phyloP scores from a whole-genome alignment of 2,888 invertebrate species.

The Linnaemya vulpina region DNA sequence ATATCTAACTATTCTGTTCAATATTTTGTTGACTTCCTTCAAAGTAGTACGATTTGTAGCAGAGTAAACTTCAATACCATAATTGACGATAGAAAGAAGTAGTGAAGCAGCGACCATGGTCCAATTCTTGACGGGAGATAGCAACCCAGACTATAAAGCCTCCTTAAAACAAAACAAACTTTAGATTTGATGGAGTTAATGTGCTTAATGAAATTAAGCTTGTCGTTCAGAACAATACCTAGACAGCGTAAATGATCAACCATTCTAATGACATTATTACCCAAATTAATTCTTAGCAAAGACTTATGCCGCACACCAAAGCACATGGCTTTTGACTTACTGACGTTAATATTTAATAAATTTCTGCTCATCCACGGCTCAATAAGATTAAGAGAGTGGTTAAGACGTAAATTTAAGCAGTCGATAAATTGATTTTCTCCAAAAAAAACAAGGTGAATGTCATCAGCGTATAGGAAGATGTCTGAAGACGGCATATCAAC shows the following conservation, averaged over 20 bases:
- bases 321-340: constrained; percentile 15
- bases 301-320: background rate
- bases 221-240: background rate
- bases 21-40: background rate
- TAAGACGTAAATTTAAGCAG: background rate
- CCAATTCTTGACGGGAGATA: background rate
- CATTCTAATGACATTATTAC: background rate
- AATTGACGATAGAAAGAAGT: background rate
- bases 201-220: background rate
- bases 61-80: background rate
- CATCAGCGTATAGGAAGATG: background rate
- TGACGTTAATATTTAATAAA: background rate
- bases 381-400: background rate
- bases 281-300: background rate
- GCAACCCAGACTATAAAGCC: background rate
- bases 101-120: background rate
- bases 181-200: background rate
- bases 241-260: background rate
- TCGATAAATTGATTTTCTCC: background rate
- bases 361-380: background rate
- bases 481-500: background rate
- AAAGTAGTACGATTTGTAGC: background rate
- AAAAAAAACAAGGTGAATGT: background rate
- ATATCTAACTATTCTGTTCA: constrained; percentile 10
- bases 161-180: background rate